These are phyloP conservation scores for Temnothorax nylanderi DNA, from an alignment of 1,140 invertebrate species.

Conservation along the genomic window DNA sequence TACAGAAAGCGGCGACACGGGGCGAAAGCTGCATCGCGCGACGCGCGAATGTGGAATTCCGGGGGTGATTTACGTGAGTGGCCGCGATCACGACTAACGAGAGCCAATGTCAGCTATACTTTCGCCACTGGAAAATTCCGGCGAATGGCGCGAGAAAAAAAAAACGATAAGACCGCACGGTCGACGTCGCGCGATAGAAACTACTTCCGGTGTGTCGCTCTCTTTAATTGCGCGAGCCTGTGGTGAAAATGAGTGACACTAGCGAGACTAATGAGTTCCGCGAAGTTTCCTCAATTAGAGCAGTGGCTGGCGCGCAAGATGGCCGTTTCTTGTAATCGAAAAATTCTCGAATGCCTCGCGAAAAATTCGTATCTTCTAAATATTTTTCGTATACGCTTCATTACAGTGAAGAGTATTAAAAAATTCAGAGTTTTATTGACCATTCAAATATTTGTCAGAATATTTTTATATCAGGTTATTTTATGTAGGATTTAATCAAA, in stretches of 20 bases:
- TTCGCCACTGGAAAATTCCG: conserved; percentile 55
- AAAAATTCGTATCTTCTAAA: background rate
- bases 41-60: conserved; percentile 73
- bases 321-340: conserved; percentile 26
- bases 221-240: conserved; percentile 58
- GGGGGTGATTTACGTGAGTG: conserved; percentile 76
- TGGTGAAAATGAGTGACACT: conserved; percentile 61
- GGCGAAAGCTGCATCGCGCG: conserved; percentile 11
- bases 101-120: conserved; percentile 74
- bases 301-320: background rate
- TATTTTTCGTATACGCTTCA: background rate
- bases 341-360: conserved; percentile 13
- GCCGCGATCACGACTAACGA: conserved; percentile 77
- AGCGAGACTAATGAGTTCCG: conserved; percentile 61
- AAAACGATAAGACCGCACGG: background rate
- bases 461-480: background rate
- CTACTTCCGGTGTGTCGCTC: conserved; percentile 13
- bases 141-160: background rate
- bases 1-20: background rate
- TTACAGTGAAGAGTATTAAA: conserved; percentile 9
- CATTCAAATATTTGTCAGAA: background rate
- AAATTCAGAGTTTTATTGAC: background rate
- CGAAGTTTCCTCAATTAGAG: conserved; percentile 54
- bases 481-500: background rate
- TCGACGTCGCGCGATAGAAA: conserved; percentile 17